These are phyloP conservation scores for Mus caroli DNA, from an alignment of 2,797 vertebrate species.

Conservation along the genomic window DNA sequence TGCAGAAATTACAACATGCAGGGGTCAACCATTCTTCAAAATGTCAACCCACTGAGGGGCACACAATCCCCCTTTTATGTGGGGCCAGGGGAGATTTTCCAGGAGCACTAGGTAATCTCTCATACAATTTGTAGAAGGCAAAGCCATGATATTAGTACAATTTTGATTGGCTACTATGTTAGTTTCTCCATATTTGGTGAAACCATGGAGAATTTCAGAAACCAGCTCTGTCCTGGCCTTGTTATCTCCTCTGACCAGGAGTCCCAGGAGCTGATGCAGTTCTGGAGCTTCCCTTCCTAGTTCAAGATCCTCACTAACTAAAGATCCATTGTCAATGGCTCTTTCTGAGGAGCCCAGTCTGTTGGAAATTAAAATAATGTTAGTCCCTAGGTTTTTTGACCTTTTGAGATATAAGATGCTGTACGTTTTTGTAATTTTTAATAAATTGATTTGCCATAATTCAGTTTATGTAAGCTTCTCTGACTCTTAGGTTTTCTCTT, in stretches of 20 bases:
- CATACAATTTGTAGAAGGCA: background rate
- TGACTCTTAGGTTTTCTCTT: background rate
- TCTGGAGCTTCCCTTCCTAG: background rate
- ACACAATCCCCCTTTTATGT: background rate
- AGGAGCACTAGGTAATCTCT: background rate
- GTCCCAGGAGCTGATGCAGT: background rate
- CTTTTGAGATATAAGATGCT: background rate
- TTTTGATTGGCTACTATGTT: background rate
- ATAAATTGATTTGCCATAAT: background rate
- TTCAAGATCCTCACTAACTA: background rate
- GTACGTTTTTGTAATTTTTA: background rate
- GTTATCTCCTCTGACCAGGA: background rate
- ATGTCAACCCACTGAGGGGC: background rate
- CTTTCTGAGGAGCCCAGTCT: background rate
- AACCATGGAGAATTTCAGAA: background rate
- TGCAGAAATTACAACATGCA: background rate
- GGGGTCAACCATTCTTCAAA: background rate
- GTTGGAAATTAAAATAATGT: background rate
- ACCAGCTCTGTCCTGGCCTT: background rate
- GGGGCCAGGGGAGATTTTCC: background rate
- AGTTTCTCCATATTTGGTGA: background rate
- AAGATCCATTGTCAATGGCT: background rate
- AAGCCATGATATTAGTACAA: background rate
- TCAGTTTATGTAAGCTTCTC: background rate
- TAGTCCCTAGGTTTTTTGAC: background rate